Percentiles rank a stretch among this genome's conserved stretches.
Evolutionary conservation across 2,113 vertebrate genomes (phyloP).

Genomic region (Marmota monax): DNA sequence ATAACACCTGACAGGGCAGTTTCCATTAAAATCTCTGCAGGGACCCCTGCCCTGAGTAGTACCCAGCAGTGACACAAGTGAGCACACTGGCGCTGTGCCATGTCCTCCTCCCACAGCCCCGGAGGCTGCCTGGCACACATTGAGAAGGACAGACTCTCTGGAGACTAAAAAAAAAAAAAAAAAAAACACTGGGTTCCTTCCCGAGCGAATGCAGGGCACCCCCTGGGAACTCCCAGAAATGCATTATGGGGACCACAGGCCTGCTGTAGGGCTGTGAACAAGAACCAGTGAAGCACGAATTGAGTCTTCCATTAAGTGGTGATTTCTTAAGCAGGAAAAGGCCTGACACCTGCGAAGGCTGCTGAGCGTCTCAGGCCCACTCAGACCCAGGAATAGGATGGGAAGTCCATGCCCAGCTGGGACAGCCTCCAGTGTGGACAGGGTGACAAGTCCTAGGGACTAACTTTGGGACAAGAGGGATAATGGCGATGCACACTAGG

Average conservation of each 20-base stretch:
- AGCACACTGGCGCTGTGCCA: background rate
- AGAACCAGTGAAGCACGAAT: background rate
- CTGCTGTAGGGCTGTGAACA: background rate
- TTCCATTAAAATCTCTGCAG: background rate
- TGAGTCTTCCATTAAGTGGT: background rate
- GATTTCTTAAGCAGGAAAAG: background rate
- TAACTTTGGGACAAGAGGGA: background rate
- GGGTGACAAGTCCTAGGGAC: too few relatives aligned
- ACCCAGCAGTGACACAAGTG: background rate
- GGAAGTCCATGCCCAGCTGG: background rate
- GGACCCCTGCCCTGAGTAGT: background rate
- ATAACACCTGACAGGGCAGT: background rate
- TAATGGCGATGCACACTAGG: background rate
- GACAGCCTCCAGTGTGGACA: too few relatives aligned
- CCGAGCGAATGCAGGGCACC: background rate
- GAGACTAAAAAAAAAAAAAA: background rate
- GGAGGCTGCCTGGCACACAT: background rate
- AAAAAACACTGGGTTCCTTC: background rate
- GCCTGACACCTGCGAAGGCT: background rate
- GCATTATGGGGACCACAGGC: background rate
- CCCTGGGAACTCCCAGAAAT: background rate
- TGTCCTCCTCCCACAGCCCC: background rate
- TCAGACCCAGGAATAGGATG: background rate
- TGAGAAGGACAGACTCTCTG: background rate
- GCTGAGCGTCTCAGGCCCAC: background rate